Conservation (phyloP, 1,140 invertebrate species). For the Lasaia peninsularis region DNA sequence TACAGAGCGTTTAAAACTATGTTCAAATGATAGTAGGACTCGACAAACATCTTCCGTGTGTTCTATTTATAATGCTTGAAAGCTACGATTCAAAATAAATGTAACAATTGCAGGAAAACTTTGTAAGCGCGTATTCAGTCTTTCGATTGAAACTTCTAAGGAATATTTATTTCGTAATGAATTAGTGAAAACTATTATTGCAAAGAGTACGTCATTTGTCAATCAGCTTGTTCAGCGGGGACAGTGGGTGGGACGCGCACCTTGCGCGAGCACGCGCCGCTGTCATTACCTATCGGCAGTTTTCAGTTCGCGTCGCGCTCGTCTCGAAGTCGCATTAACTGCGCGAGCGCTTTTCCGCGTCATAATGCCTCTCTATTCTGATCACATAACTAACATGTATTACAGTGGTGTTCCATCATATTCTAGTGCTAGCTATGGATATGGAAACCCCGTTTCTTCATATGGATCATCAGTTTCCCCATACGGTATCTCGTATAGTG, state of each 20-base stretch:
- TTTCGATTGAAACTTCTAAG: slow-evolving; percentile 16
- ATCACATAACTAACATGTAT: slow-evolving; percentile 78
- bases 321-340: slow-evolving; percentile 25
- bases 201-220: slow-evolving; percentile 55
- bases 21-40: neutral
- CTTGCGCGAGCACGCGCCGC: slow-evolving; percentile 32
- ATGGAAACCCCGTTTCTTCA: slow-evolving; percentile 48
- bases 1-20: neutral
- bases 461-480: slow-evolving; percentile 48
- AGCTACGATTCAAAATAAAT: slow-evolving; percentile 6
- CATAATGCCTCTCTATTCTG: slow-evolving; percentile 79
- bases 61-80: slow-evolving; percentile 8
- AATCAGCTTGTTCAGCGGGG: slow-evolving; percentile 53
- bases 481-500: slow-evolving; percentile 64
- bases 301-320: slow-evolving; percentile 50
- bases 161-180: slow-evolving; percentile 14
- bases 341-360: slow-evolving; percentile 35
- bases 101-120: neutral
- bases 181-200: slow-evolving; percentile 50
- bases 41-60: slow-evolving; percentile 5
- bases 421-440: slow-evolving; percentile 49
- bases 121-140: neutral
- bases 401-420: slow-evolving; percentile 70
- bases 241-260: slow-evolving; percentile 51
- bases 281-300: slow-evolving; percentile 16